phyloP scores from a whole-genome alignment of 2,888 invertebrate genomes.

The Xestia ashworthii region DNA sequence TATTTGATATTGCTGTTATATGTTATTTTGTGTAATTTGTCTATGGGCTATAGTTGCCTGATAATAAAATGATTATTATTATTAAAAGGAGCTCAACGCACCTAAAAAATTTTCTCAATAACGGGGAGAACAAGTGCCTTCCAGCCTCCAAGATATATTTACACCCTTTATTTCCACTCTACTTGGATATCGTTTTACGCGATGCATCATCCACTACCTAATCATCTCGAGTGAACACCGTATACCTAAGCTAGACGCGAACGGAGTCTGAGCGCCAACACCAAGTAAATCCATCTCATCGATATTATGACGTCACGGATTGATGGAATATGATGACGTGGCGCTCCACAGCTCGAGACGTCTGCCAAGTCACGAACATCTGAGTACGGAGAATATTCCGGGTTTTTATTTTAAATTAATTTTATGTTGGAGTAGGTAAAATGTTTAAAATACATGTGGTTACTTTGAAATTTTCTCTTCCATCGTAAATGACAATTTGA shows the following conservation, averaged over 20 bases:
- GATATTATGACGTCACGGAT: constrained; percentile 61
- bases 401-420: constrained; percentile 34
- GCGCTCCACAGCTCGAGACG: constrained; percentile 42
- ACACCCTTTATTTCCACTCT: no score
- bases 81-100: no score
- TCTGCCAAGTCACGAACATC: constrained; percentile 64
- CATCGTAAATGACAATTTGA: fast-evolving
- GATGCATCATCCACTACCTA: not conserved
- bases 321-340: constrained; percentile 67
- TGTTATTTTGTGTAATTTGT: no score
- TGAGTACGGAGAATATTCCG: constrained; percentile 22
- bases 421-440: not conserved
- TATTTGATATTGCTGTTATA: no score
- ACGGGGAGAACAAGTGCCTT: no score
- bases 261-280: constrained; percentile 31
- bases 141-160: no score
- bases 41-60: no score
- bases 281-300: constrained; percentile 56
- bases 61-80: no score
- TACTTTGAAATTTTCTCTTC: not conserved
- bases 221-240: constrained; percentile 13
- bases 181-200: no score
- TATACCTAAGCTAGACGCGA: constrained; percentile 5
- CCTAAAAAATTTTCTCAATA: no score
- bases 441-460: not conserved